Conservation (phyloP, 1,140 invertebrate genomes). For the Rhynchophorus ferrugineus region DNA sequence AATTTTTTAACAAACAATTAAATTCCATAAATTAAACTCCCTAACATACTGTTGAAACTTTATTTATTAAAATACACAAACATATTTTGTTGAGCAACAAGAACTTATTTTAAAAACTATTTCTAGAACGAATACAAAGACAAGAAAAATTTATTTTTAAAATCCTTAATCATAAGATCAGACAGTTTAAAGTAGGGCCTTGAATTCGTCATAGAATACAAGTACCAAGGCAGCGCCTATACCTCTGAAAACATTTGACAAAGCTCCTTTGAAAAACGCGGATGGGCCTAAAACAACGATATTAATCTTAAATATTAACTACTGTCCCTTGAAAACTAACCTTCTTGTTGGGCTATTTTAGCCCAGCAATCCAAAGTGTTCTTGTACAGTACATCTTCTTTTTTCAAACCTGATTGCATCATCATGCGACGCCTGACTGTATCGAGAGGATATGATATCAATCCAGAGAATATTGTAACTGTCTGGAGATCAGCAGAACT, state of each 20-base stretch:
- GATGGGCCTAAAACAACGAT: slow-evolving; percentile 27
- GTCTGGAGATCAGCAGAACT: slow-evolving; percentile 29
- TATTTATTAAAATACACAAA: background rate
- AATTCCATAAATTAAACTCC: no score
- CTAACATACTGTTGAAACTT: no score
- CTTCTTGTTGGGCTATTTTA: slow-evolving; percentile 61
- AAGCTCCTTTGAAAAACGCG: slow-evolving; percentile 76
- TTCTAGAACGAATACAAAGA: no score
- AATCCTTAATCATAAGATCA: no score
- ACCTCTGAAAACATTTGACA: slow-evolving; percentile 70
- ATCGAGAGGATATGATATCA: slow-evolving; percentile 83
- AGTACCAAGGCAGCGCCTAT: slow-evolving; percentile 71
- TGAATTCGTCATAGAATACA: slow-evolving; percentile 72
- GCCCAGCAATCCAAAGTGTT: slow-evolving; percentile 64
- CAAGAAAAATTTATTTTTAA: no score
- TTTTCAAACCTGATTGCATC: slow-evolving; percentile 70
- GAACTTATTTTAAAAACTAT: no score
- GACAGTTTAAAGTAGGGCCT: slow-evolving; percentile 42
- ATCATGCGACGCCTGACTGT: slow-evolving; percentile 86
- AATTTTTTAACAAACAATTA: no score
- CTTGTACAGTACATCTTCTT: slow-evolving; percentile 62
- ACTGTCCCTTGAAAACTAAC: no score
- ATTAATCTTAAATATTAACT: no score
- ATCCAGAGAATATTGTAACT: slow-evolving; percentile 38
- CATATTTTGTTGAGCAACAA: background rate